Conservation (phyloP, 2,888 invertebrate genomes). For the Cephus nigrinus region DNA sequence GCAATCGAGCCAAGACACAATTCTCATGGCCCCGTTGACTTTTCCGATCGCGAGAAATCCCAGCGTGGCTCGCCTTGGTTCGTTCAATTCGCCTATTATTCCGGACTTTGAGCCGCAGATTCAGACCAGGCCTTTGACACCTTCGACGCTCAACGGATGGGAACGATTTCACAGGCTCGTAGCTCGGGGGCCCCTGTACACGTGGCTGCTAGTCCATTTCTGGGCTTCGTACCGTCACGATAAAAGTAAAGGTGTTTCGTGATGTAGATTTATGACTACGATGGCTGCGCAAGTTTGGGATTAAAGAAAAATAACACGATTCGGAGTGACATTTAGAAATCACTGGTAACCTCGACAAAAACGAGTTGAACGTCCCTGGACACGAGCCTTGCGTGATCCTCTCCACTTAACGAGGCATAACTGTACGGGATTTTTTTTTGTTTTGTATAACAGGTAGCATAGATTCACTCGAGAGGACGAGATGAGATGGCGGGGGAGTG, state of each 20-base stretch:
- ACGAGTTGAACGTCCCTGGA: conserved; percentile 5
- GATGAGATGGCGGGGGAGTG: neutral
- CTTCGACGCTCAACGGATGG: neutral
- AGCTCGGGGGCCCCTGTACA: neutral
- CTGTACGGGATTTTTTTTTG: neutral
- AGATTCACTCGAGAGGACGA: neutral
- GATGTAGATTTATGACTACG: neutral
- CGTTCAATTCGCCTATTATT: neutral
- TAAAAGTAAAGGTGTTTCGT: neutral
- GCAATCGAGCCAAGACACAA: conserved; percentile 48
- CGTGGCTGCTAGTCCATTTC: neutral
- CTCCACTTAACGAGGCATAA: conserved; percentile 3
- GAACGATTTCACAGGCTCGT: neutral
- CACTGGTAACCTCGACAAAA: neutral
- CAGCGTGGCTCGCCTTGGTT: neutral
- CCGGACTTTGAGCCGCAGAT: neutral
- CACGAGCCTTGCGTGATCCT: conserved; percentile 1
- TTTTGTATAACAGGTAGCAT: neutral
- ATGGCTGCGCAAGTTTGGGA: neutral
- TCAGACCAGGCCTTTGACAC: neutral
- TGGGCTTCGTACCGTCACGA: neutral
- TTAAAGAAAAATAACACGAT: neutral
- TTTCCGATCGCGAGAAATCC: conserved; percentile 47
- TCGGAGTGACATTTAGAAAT: neutral
- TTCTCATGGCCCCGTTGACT: conserved; percentile 52